These are phyloP conservation scores for Dasyornis broadbenti DNA, from an alignment of 2,113 vertebrate genomes.

Conservation along the genomic window DNA sequence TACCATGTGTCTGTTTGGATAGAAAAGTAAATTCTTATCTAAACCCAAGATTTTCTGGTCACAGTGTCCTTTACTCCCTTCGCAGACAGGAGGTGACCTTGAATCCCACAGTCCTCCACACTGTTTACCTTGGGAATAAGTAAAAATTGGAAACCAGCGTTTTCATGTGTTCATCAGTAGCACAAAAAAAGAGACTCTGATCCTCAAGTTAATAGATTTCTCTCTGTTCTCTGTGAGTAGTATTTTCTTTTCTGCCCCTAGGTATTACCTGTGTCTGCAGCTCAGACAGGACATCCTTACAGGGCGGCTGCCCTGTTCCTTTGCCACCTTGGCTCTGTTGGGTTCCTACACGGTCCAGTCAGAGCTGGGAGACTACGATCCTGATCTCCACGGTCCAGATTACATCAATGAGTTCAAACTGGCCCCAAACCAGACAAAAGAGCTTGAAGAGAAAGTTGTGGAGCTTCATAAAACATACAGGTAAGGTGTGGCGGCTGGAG, in stretches of 20 bases:
- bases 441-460: slow-evolving; percentile 94
- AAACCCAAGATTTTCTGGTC: not conserved
- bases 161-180: not conserved
- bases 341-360: slow-evolving; percentile 96
- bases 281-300: slow-evolving; percentile 90
- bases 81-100: not conserved
- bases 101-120: not conserved
- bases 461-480: slow-evolving; percentile 94
- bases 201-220: not conserved
- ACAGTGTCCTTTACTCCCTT: not conserved
- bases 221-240: not conserved
- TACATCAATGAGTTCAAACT: slow-evolving; percentile 90
- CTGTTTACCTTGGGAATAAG: not conserved
- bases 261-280: slow-evolving; percentile 95
- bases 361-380: slow-evolving; percentile 92
- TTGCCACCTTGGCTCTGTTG: slow-evolving; percentile 91
- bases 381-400: slow-evolving; percentile 81
- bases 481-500: slow-evolving; percentile 13
- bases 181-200: not conserved
- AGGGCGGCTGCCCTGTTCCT: slow-evolving; percentile 91
- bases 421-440: slow-evolving; percentile 90
- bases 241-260: not conserved
- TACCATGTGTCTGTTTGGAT: not conserved
- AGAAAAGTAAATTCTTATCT: not conserved
- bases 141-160: not conserved